These are phyloP conservation scores for Melitaea athalia DNA, from an alignment of 2,888 invertebrate species.

Conservation along the genomic window DNA sequence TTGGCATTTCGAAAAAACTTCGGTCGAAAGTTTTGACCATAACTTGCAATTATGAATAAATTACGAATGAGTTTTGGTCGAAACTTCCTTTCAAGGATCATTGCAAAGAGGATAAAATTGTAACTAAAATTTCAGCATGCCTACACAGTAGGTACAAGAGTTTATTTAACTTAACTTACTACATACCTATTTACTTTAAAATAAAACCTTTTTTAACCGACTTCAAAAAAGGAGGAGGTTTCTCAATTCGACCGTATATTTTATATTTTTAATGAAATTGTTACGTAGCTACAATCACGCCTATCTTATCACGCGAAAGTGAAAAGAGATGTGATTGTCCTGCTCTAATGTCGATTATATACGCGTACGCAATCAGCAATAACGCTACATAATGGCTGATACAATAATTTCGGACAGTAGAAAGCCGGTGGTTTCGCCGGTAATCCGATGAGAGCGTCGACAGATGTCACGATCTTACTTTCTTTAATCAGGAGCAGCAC, in stretches of 20 bases:
- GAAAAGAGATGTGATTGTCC: constrained; percentile 23
- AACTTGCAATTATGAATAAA: no score
- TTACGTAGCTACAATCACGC: background rate
- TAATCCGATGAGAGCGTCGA: constrained; percentile 48
- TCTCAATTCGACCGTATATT: no score
- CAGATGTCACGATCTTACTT: constrained; percentile 65
- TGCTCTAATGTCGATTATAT: constrained; percentile 26
- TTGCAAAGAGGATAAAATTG: background rate
- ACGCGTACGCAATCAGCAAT: constrained; percentile 30
- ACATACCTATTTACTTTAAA: background rate
- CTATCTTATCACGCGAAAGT: constrained; percentile 16
- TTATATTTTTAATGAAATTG: no score
- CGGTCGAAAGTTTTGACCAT: no score
- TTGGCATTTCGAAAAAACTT: no score
- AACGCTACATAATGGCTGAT: constrained; percentile 38
- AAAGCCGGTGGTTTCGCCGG: constrained; percentile 56
- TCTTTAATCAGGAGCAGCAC: constrained; percentile 44
- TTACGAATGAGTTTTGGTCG: background rate
- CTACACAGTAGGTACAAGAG: background rate
- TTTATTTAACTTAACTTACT: no score
- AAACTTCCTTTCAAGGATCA: background rate
- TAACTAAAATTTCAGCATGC: background rate
- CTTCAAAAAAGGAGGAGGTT: no score
- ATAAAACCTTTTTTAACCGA: background rate
- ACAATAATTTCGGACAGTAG: constrained; percentile 55